Percentiles rank a stretch among this genome's conserved stretches.
These are phyloP conservation scores for Amblyopsis rosae DNA, from an alignment of 2,113 vertebrate genomes.

Conservation along the genomic window DNA sequence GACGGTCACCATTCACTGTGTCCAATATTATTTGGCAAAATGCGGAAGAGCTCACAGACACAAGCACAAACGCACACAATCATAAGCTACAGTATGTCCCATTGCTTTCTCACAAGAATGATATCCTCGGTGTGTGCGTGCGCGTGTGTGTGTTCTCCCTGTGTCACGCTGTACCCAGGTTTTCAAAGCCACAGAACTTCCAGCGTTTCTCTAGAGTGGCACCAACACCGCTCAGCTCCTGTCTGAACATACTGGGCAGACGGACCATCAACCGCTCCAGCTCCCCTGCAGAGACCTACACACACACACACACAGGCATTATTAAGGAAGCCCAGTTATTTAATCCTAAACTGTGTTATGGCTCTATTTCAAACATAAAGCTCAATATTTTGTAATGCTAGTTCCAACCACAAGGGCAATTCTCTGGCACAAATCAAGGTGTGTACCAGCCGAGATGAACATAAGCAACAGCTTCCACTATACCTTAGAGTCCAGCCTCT, in stretches of 20 bases:
- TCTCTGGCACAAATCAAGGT: too few species aligned
- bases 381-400: too few species aligned
- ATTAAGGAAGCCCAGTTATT: too few species aligned
- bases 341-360: too few species aligned
- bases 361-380: too few species aligned
- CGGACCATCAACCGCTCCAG: conserved; percentile 90
- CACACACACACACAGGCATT: conserved; percentile 22
- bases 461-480: conserved; percentile 6
- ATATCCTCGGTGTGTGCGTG: conserved; percentile 24
- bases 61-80: not conserved
- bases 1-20: not conserved
- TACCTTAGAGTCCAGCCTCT: conserved; percentile 94
- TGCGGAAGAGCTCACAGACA: too few species aligned
- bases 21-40: not conserved
- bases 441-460: too few species aligned
- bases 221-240: conserved; percentile 95
- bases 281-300: conserved; percentile 88
- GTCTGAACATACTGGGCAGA: conserved; percentile 91
- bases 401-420: too few species aligned
- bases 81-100: not conserved
- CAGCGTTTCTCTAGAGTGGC: conserved; percentile 95
- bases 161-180: conserved; percentile 85
- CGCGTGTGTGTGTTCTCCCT: conserved; percentile 30
- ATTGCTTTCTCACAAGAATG: not conserved
- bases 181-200: conserved; percentile 96